Evolutionary conservation across 2,888 invertebrate species (phyloP), one percentile per base, ranked within the genome.

Genomic region (Noctua fimbriata): DNA sequence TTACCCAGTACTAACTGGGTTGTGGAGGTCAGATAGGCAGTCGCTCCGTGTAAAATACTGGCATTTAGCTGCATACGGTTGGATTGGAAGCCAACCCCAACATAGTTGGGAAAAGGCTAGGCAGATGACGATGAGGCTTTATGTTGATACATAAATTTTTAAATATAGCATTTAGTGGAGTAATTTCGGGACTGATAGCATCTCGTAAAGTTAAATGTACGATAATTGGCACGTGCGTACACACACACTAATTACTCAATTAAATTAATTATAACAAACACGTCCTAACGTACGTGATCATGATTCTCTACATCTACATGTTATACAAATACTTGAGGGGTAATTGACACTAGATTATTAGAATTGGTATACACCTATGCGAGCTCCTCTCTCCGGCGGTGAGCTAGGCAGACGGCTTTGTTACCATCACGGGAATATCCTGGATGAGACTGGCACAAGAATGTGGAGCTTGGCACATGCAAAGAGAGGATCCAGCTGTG

Each of bases 231-330:
- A 74, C 80, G 69, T 82, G 60, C 65, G 52, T 70, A 71, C 55
- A 76, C 47, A 75, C 82, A 77, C 79, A 79, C 75, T 78, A 82
- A 84, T 81, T 78, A 78, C 72, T 67, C 52, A 49, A 66, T 76
- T 76, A 70, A 81, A 85, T 87, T 84, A 84, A 86, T 87, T 81
- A 82, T 73, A 78, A 58, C 81, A 79, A 76, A 76, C 87, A 82
- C 88, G 81, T 78, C 75, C 82, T 47, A 65, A 72, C 47, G 75
- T 76, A 76, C 83, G 81, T 82, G 76, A 63, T 65, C 49, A 75
- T 65, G 52, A 76, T 58, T 49, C 18, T 58, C 24, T 18, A 32
- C 16, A 32, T 21, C 55, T 47, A n/a, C 9, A n/a, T 24, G n/a
- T 24, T 14, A 47, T 36, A 60, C 60, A n/a, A 72, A 36, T 69